Base-by-base conservation (phyloP, 2,888 invertebrate species). In the Notodonta ziczac region DNA sequence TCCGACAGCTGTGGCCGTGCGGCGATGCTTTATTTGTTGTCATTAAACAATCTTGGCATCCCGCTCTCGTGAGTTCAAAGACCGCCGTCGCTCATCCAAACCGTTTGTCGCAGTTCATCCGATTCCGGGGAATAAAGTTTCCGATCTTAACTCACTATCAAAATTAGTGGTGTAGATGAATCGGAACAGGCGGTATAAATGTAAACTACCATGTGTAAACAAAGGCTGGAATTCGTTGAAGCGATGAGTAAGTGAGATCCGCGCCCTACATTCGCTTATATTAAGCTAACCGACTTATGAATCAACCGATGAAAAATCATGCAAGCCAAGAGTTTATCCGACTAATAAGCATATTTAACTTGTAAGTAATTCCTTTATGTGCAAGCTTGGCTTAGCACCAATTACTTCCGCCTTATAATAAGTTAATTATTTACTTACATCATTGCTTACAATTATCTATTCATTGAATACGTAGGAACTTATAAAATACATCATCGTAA, bases 1-100 rank as follows among this genome's bases (percentile, higher is more conserved):
- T 67, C 63, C 80, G 85, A 89, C 91, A 91, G 90, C 88, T 90
- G 89, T 85, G 81, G 90, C 88, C 90, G 89, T 84, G 81, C 82
- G 76, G 60, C 79, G 80, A 80, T 80, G 82, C 73, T 82, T 86
- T 81, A 83, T 84, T 86, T 85, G 79, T 85, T 84, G 81, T 83
- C 83, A 82, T 83, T 78, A 83, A 83, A 85, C 80, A 80, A 82
- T 79, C 76, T 76, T 65, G 68, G 77, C 84, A 78, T 82, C 81
- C 80, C 81, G 80, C 80, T 84, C 79, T 79, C 62, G 70, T 70
- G 82, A 77, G 90, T 90, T 91, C 90, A 90, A 89, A 90, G 88
- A 88, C 89, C 88, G 82, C 89, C 88, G 82, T 74, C 76, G 65
- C 63, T 58, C 63, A 70, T 73, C 70, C 74, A 71, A 78, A 80